Evolutionary conservation across 2,797 vertebrate species (phyloP).

Genomic region (Cyclopterus lumpus): DNA sequence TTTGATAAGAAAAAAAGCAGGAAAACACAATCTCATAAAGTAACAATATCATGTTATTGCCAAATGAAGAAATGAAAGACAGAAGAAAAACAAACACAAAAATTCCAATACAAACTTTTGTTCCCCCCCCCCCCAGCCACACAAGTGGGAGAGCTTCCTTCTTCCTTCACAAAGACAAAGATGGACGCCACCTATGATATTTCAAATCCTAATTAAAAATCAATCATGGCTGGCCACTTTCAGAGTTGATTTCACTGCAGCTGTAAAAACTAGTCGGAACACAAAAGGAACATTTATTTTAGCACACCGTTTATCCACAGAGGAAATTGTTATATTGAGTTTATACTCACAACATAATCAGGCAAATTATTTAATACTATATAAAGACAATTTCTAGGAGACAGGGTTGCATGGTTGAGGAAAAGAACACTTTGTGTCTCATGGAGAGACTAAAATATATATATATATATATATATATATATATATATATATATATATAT

Average conservation of each 20-base stretch:
- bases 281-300: neutral
- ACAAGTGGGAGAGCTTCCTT: neutral
- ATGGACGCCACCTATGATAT: neutral
- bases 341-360: neutral
- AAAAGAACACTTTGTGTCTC: no score
- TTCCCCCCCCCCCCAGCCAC: no score
- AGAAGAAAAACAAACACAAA: neutral
- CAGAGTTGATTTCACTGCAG: neutral
- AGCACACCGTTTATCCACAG: neutral
- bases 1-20: neutral
- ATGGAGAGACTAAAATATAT: neutral
- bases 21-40: neutral
- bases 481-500: no score
- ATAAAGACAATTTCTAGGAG: neutral
- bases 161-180: neutral
- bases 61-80: neutral
- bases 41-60: no score
- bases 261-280: neutral
- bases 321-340: neutral
- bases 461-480: no score
- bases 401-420: neutral
- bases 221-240: neutral
- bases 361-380: neutral
- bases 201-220: neutral
- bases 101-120: no score